Base-by-base conservation (phyloP, 2,888 invertebrate species). In the Leucania comma region DNA sequence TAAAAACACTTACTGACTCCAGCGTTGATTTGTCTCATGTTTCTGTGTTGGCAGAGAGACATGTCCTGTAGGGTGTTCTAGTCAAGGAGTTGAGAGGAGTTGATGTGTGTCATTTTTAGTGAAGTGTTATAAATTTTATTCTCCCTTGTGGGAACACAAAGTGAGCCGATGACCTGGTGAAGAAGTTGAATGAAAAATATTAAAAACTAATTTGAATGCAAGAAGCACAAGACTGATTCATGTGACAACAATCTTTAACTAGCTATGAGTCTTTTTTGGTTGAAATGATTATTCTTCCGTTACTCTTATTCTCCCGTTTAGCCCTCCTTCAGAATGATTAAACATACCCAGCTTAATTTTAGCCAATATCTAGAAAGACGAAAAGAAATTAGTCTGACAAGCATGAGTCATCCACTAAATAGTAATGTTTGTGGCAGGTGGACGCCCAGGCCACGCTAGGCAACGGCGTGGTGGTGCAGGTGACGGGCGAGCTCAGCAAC, bases 401-500 rank as follows among this genome's bases (percentile, higher is more conserved):
- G 3, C 5, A 20, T 42, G 1, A 42, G 17, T 3, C 26, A 54
- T 20, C 17, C 20, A 4, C 9, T 65, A 26, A 26, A 2, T 12
- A 20, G 5, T 5, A 14, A 3, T 20, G 26, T 20, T 0, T 8
- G 12, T 0, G 5, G 0, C n/a, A 96, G 96, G 99, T 99, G 81
- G 99, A 99, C 95, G 98, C 99, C 67, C 99, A 99, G 92, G 98
- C 98, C 38, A 99, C 99, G 63, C 97, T 99, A 72, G 98, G 98
- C 83, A 98, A 98, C 94, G 99, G 99, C 72, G 99, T 99, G 87
- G 99, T 99, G 81, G 99, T 99, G 81, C 99, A 99, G 97, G 99
- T 99, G 82, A 99, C 99, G 80, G 99, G 99, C 68, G 99, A 99
- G 95, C 96, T 99, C 86, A 99, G 99, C 70, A 99, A 99, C 95